Percentiles rank a stretch among this genome's conserved stretches.
Conservation (phyloP, 1,140 invertebrate species). For the Formica selysi region DNA sequence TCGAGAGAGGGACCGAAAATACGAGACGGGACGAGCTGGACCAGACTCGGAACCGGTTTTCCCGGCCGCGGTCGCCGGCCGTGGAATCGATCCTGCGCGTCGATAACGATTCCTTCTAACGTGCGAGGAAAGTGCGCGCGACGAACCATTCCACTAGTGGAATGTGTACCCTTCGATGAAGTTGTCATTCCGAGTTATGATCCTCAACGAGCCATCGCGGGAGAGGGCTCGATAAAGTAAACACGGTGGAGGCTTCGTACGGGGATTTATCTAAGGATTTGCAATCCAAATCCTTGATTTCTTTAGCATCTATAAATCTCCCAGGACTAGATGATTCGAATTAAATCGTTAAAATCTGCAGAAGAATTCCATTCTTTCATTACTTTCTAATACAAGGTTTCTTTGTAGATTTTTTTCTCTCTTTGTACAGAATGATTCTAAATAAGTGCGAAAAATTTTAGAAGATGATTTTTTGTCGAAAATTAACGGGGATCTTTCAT, state of each 20-base stretch:
- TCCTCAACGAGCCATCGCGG: neutral
- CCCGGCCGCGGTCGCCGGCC: conserved; percentile 16
- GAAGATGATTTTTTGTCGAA: too few relatives aligned
- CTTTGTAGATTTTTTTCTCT: neutral
- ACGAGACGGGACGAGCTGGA: neutral
- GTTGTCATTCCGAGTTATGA: conserved; percentile 32
- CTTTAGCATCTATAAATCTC: neutral
- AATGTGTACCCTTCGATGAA: conserved; percentile 22
- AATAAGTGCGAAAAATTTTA: too few relatives aligned
- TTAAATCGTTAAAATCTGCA: neutral
- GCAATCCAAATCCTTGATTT: neutral
- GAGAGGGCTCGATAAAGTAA: conserved; percentile 18
- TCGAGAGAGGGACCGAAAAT: conserved; percentile 7
- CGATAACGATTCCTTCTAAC: conserved; percentile 43
- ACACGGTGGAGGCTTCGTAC: neutral
- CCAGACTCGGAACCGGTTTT: conserved; percentile 37
- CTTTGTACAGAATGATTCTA: too few relatives aligned
- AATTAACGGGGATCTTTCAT: too few relatives aligned
- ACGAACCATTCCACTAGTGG: neutral
- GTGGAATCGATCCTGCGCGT: conserved; percentile 36
- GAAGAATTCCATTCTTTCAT: neutral
- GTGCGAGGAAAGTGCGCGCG: conserved; percentile 17
- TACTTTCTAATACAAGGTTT: too few relatives aligned
- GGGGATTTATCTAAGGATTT: neutral
- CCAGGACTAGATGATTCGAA: neutral